These are phyloP conservation scores for Tupaia tana DNA, from an alignment of 2,113 vertebrate species.

Conservation along the genomic window DNA sequence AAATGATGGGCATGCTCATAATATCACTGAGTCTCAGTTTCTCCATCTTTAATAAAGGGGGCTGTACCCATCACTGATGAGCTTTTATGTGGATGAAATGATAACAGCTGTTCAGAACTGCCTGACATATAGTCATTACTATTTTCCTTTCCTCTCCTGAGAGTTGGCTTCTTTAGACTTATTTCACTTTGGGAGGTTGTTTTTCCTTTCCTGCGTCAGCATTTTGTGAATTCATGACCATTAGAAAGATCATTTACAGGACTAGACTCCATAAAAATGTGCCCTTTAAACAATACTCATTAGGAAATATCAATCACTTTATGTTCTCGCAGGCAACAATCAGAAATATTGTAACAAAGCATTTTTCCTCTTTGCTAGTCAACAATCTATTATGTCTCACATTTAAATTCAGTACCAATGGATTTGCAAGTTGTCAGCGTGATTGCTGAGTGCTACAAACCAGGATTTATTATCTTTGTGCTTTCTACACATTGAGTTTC, in stretches of 20 bases:
- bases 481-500: background rate
- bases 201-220: slow-evolving; percentile 55
- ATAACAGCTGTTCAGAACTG: background rate
- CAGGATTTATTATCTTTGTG: slow-evolving; percentile 40
- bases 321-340: slow-evolving; percentile 44
- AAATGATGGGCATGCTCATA: background rate
- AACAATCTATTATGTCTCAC: slow-evolving; percentile 39
- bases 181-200: slow-evolving; percentile 50
- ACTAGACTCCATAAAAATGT: slow-evolving; percentile 15
- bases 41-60: background rate
- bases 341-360: slow-evolving; percentile 58
- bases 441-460: slow-evolving; percentile 11
- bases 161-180: background rate
- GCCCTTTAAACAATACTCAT: slow-evolving; percentile 60
- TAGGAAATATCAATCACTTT: slow-evolving; percentile 62
- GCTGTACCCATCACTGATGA: background rate
- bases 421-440: slow-evolving; percentile 17
- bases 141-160: background rate
- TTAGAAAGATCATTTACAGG: slow-evolving; percentile 58
- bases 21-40: background rate
- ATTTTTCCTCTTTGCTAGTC: slow-evolving; percentile 49
- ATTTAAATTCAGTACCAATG: slow-evolving; percentile 65
- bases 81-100: background rate
- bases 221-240: slow-evolving; percentile 45
- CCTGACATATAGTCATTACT: background rate